Evolutionary conservation across 2,888 invertebrate genomes (phyloP).

Genomic region (Cantharis nigra): DNA sequence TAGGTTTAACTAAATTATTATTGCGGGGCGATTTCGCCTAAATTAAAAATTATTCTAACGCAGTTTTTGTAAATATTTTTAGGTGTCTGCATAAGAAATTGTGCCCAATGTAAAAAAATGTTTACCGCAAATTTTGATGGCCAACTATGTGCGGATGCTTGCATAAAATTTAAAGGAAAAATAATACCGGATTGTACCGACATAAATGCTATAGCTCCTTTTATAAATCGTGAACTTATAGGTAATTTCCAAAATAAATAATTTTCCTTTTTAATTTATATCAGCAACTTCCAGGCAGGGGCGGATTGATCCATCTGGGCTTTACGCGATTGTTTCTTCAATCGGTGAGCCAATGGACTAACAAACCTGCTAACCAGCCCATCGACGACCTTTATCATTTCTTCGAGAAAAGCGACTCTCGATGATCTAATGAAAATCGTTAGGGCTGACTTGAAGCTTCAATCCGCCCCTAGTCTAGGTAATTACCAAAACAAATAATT

Average conservation of each 20-base stretch:
- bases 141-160: slow-evolving; percentile 82
- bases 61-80: slow-evolving; percentile 25
- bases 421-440: background rate
- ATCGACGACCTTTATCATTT: background rate
- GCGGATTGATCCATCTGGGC: background rate
- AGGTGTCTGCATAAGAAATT: slow-evolving; percentile 82
- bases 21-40: no score
- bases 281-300: background rate
- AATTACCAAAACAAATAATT: background rate
- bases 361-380: background rate
- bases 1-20: background rate
- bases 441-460: background rate
- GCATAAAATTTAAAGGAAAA: slow-evolving; percentile 81
- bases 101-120: slow-evolving; percentile 89
- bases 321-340: background rate
- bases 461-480: background rate
- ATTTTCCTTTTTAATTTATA: background rate
- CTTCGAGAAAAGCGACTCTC: background rate
- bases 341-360: background rate
- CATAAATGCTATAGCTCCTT: slow-evolving; percentile 77
- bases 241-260: background rate
- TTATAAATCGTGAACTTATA: slow-evolving; percentile 59
- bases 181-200: slow-evolving; percentile 86
- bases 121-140: slow-evolving; percentile 86
- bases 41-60: background rate